Percentiles rank a stretch among this genome's conserved stretches.
Conservation (phyloP, 92 coral and sea anemone genomes). For the Palythoa heliodiscus region DNA sequence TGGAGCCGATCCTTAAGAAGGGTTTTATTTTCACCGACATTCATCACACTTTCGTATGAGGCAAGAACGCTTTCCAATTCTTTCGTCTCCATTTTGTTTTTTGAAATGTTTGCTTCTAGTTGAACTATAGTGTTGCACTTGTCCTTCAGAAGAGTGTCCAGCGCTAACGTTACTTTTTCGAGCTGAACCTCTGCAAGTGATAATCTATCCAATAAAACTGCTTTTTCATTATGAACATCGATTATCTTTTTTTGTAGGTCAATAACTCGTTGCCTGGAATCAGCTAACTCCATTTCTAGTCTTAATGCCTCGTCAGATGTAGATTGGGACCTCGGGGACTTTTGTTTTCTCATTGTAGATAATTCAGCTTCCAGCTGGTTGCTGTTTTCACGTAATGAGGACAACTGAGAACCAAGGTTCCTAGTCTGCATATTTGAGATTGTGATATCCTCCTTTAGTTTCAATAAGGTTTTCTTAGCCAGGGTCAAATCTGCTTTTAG, state of each 20-base stretch:
- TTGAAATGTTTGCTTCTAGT: conserved; percentile 27
- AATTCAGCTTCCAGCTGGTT: conserved; percentile 82
- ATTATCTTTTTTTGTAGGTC: conserved; percentile 79
- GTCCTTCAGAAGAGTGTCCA: conserved; percentile 30
- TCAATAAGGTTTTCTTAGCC: conserved; percentile 91
- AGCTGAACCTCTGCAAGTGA: conserved; percentile 40
- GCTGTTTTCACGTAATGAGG: conserved; percentile 87
- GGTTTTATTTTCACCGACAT: not conserved
- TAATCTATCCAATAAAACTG: conserved; percentile 29
- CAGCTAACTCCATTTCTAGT: conserved; percentile 83
- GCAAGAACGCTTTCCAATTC: conserved; percentile 23
- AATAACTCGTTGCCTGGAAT: conserved; percentile 75
- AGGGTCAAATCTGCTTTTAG: conserved; percentile 78
- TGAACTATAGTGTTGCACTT: conserved; percentile 30
- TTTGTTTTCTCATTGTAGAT: conserved; percentile 69
- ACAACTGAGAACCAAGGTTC: conserved; percentile 73
- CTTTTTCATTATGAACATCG: conserved; percentile 74
- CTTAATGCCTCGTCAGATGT: conserved; percentile 55
- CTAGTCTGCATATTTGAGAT: conserved; percentile 80
- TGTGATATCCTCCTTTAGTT: conserved; percentile 85
- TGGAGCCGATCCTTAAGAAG: conserved; percentile 25
- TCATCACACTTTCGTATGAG: not conserved
- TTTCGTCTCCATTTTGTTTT: conserved; percentile 30
- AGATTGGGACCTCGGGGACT: conserved; percentile 47
- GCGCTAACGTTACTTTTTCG: conserved; percentile 28